phyloP scores from a whole-genome alignment of 53 echinoderm and acorn worm species.

The Paracentrotus lividus region DNA sequence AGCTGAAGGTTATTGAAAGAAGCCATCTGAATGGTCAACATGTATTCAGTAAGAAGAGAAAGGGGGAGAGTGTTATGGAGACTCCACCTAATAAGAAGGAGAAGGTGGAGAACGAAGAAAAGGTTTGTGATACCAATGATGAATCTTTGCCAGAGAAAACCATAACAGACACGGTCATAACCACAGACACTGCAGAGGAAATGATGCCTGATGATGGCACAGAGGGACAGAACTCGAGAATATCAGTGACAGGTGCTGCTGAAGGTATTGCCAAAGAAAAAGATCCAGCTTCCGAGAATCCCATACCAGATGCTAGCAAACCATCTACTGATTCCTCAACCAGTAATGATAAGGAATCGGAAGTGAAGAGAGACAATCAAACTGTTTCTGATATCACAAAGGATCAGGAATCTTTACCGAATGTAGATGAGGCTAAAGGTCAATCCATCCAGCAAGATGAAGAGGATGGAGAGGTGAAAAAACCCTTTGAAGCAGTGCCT shows the following conservation, averaged over 20 bases:
- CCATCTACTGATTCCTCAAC: background rate
- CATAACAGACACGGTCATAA: background rate
- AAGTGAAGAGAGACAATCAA: too few relatives aligned
- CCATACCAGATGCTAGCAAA: background rate
- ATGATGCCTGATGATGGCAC: background rate
- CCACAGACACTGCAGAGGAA: background rate
- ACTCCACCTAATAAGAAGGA: constrained; percentile 10
- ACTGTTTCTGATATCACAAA: too few relatives aligned
- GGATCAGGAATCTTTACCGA: background rate
- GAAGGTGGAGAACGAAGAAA: background rate
- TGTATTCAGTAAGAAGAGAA: background rate
- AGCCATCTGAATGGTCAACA: background rate
- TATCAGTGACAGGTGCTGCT: background rate
- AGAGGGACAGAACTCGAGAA: background rate
- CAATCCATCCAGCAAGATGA: background rate
- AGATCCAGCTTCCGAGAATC: background rate
- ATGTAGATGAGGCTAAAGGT: background rate
- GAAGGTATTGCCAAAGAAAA: too few relatives aligned
- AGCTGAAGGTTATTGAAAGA: constrained; percentile 27
- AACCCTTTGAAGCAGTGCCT: background rate
- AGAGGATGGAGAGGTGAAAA: background rate
- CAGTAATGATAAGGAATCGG: background rate
- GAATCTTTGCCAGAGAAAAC: constrained; percentile 36
- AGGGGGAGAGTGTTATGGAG: constrained; percentile 5
- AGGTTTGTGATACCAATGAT: background rate